Conservation (phyloP, 2,797 vertebrate genomes). For the Sarcoramphus papa region DNA sequence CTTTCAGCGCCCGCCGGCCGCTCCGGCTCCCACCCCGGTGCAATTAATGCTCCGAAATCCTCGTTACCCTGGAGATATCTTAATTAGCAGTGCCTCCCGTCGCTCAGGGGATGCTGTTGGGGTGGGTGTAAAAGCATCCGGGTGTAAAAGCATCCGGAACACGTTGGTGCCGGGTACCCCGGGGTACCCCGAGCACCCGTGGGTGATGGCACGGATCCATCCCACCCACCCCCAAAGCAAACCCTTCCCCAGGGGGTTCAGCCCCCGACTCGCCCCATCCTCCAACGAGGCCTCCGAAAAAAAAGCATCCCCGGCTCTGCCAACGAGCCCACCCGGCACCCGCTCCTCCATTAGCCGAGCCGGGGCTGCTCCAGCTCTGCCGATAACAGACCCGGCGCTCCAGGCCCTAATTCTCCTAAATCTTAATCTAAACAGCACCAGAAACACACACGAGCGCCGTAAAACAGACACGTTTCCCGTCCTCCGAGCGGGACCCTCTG, state of each 20-base stretch:
- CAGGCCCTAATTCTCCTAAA: not conserved
- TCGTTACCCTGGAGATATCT: not conserved
- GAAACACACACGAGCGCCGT: not conserved
- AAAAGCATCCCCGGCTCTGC: not conserved
- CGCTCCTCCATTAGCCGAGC: not conserved
- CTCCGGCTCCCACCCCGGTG: not conserved
- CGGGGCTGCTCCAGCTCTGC: not conserved
- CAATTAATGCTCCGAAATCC: not conserved
- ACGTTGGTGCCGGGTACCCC: not conserved
- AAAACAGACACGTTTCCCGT: not conserved
- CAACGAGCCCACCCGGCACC: not conserved
- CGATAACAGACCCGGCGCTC: accelerated
- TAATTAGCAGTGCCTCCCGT: not conserved
- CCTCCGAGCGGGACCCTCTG: not conserved
- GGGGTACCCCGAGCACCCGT: accelerated
- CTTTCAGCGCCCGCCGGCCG: not conserved
- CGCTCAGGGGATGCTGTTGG: not conserved
- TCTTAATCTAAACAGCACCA: not conserved
- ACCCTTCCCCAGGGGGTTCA: not conserved
- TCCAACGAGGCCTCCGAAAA: not conserved
- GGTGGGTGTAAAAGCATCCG: not conserved
- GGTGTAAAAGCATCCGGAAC: not conserved
- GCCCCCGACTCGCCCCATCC: not conserved
- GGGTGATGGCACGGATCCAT: not conserved
- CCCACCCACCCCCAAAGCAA: not conserved